Evolutionary conservation across 2,797 vertebrate genomes (phyloP).

Genomic region (Hippocampus kuda): DNA sequence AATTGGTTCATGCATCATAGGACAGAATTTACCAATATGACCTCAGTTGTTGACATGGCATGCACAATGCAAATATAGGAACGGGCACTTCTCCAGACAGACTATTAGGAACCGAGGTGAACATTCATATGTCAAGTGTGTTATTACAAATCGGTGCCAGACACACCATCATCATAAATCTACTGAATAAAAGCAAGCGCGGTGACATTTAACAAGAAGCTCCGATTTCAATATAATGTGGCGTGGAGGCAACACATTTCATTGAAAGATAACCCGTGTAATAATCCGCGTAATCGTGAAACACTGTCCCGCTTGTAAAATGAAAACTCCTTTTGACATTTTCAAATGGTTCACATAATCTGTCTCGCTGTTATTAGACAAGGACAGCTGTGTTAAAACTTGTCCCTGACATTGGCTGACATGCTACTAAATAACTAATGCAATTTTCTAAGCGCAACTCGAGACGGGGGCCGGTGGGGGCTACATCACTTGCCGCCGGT

Average conservation of each 20-base stretch:
- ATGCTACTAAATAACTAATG: slow-evolving; percentile 15
- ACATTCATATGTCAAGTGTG: not conserved
- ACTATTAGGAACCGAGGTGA: slow-evolving; percentile 1
- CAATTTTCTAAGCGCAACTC: slow-evolving; percentile 44
- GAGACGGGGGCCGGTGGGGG: slow-evolving; percentile 10
- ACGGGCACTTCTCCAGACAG: not conserved
- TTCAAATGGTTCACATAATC: slow-evolving; percentile 3
- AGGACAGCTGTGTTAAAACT: not conserved
- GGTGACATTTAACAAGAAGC: slow-evolving; percentile 9
- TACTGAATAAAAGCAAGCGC: slow-evolving; percentile 12
- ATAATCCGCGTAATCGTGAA: slow-evolving; percentile 3
- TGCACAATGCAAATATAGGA: not conserved
- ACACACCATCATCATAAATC: slow-evolving; percentile 6
- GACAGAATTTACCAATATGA: not conserved
- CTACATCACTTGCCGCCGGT: slow-evolving; percentile 25
- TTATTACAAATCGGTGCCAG: not conserved
- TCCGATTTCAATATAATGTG: not conserved
- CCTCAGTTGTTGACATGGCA: not conserved
- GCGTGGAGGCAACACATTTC: not conserved
- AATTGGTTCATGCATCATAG: not conserved
- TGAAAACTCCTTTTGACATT: slow-evolving; percentile 6
- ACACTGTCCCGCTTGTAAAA: not conserved
- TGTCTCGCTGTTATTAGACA: slow-evolving; percentile 1
- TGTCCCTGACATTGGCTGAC: not conserved
- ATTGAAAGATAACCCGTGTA: slow-evolving; percentile 1